A percentile compares a stretch with the other conserved stretches of the same genome.
These are phyloP conservation scores for Candidula unifasciata DNA, from an alignment of 2,888 invertebrate species.

Conservation along the genomic window DNA sequence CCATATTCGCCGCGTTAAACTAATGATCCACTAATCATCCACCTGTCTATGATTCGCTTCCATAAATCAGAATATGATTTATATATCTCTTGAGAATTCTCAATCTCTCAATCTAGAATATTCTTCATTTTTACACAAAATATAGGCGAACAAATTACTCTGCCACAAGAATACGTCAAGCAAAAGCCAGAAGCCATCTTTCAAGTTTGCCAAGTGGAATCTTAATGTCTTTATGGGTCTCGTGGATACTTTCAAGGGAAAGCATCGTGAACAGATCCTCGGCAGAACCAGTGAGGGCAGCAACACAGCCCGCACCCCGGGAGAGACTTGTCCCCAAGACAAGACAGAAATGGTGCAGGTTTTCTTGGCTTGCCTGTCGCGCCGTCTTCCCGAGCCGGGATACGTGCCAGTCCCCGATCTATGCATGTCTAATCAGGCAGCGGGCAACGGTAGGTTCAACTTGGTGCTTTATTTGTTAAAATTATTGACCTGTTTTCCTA, in stretches of 20 bases:
- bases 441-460: neutral
- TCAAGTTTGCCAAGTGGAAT: neutral
- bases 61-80: too few relatives aligned
- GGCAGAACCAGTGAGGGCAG: neutral
- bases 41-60: too few relatives aligned
- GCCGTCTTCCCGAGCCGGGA: slow-evolving; percentile 3
- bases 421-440: neutral
- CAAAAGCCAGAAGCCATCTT: neutral
- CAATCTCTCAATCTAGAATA: too few relatives aligned
- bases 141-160: slow-evolving; percentile 18
- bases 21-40: too few relatives aligned
- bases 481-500: too few relatives aligned
- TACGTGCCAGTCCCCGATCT: slow-evolving; percentile 8
- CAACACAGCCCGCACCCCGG: neutral
- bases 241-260: neutral
- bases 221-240: neutral
- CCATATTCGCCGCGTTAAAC: too few relatives aligned
- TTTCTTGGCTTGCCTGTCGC: neutral
- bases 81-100: too few relatives aligned
- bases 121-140: too few relatives aligned
- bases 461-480: too few relatives aligned
- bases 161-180: neutral
- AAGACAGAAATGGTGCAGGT: too few relatives aligned
- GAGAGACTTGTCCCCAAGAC: neutral
- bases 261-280: neutral